Evolutionary conservation across 2,797 vertebrate genomes (phyloP), one percentile per base, ranked within the genome.

Genomic region (Sparus aurata): DNA sequence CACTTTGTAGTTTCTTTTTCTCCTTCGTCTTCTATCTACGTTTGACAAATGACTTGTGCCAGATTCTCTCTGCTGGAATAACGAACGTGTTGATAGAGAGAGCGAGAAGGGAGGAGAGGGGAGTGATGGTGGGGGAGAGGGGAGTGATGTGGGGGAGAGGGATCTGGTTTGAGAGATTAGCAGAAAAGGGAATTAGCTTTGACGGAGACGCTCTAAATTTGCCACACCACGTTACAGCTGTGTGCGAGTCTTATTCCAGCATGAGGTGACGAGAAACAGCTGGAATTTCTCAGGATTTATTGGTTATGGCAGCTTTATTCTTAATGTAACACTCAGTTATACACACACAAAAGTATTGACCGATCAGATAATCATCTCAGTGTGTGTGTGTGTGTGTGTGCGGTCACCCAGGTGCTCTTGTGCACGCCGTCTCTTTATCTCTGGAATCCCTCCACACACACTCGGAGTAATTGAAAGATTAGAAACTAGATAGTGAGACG

Each of bases 381-480:
- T 25, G 54, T 41, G 53, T 38, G 60, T 45, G 69, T 53, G 50
- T 53, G 12, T 25, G 70, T 50, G 25, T 58, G n/a, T 62, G 20
- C 5, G 17, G 27, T 60, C 54, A 34, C 47, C 16, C 34, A 64
- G 54, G 38, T 46, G 64, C 43, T 57, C 63, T 30, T 2, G 7
- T n/a, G 59, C 17, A 64, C 27, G 38, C 20, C 57, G 16, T 58
- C 50, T 58, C 63, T 63, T 73, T 73, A 86, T 81, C 81, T 69
- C 43, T 55, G 9, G 71, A 82, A 75, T 86, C 73, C 85, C 71
- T 70, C 66, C 49, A 59, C 72, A 59, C 65, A 57, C 67, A 47
- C 66, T 22, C 34, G 0, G 6, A 76, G 73, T 91, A 89, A 91
- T 89, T 91, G 85, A 90, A 90, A 87, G 89, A 91, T 91, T 52